phyloP scores from a whole-genome alignment of 64 coral and sea anemone genomes.

The Montipora sp. region DNA sequence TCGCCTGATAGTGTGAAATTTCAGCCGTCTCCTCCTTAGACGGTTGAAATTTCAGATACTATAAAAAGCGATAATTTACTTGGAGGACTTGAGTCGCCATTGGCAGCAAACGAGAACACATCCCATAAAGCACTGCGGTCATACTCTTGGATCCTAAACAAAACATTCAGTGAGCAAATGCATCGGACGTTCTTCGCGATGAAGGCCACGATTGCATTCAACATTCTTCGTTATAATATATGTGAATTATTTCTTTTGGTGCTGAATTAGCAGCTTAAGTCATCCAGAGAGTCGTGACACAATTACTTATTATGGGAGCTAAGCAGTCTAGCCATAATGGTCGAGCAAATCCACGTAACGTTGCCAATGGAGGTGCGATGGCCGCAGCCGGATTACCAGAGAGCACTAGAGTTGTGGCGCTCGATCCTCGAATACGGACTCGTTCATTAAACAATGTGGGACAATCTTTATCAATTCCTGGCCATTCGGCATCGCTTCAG shows the following conservation, averaged over 20 bases:
- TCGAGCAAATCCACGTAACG: conserved; percentile 55
- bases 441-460: conserved; percentile 91
- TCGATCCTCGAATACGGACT: conserved; percentile 85
- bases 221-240: neutral
- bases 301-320: conserved; percentile 72
- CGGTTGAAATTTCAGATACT: too few species aligned
- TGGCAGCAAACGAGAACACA: neutral
- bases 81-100: too few species aligned
- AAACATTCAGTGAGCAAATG: neutral
- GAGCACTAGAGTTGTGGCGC: conserved; percentile 83
- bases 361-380: conserved; percentile 59
- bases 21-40: too few species aligned
- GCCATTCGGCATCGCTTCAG: conserved; percentile 74
- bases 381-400: conserved; percentile 64
- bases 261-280: conserved; percentile 24
- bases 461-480: conserved; percentile 84
- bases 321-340: conserved; percentile 89
- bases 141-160: conserved; percentile 10
- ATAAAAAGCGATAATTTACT: too few species aligned
- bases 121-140: conserved; percentile 23
- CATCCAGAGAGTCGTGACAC: neutral
- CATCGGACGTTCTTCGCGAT: neutral
- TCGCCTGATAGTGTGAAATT: too few species aligned
- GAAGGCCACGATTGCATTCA: neutral
- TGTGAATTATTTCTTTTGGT: neutral